phyloP scores from a whole-genome alignment of 2,797 vertebrate genomes.

The Cossypha dichroa region DNA sequence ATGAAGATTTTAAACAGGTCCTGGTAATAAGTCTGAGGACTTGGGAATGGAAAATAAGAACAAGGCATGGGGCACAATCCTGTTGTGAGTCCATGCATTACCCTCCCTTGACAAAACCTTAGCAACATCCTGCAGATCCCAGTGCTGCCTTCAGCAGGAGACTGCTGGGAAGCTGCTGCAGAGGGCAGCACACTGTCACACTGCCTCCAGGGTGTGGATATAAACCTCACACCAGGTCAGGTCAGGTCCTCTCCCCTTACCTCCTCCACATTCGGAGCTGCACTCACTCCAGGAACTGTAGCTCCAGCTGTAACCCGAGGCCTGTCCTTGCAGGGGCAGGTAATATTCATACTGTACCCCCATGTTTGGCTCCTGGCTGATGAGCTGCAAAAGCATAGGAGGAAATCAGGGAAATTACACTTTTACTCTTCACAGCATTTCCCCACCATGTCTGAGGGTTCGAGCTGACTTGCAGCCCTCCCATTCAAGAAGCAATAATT shows the following conservation, averaged over 20 bases:
- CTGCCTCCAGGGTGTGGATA: not conserved
- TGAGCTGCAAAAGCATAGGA: constrained; percentile 77
- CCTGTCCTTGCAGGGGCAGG: constrained; percentile 76
- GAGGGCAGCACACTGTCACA: constrained; percentile 11
- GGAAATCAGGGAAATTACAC: not conserved
- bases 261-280: constrained; percentile 90
- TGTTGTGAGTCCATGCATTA: not conserved
- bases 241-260: constrained; percentile 68
- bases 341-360: constrained; percentile 91
- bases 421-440: not conserved
- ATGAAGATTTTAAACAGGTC: not conserved
- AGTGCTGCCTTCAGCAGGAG: not conserved
- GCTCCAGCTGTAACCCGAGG: constrained; percentile 87
- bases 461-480: not conserved
- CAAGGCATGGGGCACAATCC: not conserved
- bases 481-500: not conserved
- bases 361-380: constrained; percentile 90
- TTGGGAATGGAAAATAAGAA: not conserved
- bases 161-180: not conserved
- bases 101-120: not conserved
- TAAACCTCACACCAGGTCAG: not conserved
- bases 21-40: not conserved
- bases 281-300: constrained; percentile 90
- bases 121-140: not conserved
- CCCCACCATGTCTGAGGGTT: not conserved